Conservation (phyloP, 2,888 invertebrate species). For the Melikaiella ostensackeni region DNA sequence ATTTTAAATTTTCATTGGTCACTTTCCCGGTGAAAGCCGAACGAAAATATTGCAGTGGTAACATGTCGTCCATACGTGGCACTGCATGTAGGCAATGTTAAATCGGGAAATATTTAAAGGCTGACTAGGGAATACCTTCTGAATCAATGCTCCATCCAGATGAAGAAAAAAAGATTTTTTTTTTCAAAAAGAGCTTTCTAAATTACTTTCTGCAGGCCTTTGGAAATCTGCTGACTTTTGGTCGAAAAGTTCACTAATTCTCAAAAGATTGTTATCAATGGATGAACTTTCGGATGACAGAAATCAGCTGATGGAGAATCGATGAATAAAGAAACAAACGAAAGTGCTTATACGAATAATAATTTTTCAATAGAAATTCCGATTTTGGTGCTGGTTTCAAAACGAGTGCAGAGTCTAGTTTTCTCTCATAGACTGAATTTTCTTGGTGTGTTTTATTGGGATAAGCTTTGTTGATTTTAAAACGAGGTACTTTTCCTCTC, state of each 20-base stretch:
- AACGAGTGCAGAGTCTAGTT: not conserved
- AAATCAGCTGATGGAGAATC: not conserved
- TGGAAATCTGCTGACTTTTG: not conserved
- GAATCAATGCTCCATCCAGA: not conserved
- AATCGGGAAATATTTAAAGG: slow-evolving; percentile 6
- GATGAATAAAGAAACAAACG: not conserved
- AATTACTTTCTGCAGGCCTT: not conserved
- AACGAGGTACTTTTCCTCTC: not conserved
- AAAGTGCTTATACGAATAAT: not conserved
- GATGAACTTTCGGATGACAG: not conserved
- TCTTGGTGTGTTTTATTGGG: not conserved
- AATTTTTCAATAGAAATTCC: not conserved
- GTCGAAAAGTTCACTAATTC: not conserved
- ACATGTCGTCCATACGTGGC: slow-evolving; percentile 27
- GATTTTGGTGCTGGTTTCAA: not conserved
- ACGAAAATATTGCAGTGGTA: not conserved
- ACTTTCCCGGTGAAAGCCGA: slow-evolving; percentile 15
- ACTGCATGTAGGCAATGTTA: slow-evolving; percentile 7
- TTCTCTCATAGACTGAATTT: not conserved
- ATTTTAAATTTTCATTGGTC: slow-evolving; percentile 27
- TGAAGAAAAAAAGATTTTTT: not conserved
- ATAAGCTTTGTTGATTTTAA: not conserved
- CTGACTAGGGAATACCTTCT: not conserved
- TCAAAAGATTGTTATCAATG: not conserved
- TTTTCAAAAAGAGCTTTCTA: not conserved